Percentiles rank a stretch among this genome's conserved stretches.
Conservation (phyloP, 2,797 vertebrate genomes). For the Orientallactaga sibirica region DNA sequence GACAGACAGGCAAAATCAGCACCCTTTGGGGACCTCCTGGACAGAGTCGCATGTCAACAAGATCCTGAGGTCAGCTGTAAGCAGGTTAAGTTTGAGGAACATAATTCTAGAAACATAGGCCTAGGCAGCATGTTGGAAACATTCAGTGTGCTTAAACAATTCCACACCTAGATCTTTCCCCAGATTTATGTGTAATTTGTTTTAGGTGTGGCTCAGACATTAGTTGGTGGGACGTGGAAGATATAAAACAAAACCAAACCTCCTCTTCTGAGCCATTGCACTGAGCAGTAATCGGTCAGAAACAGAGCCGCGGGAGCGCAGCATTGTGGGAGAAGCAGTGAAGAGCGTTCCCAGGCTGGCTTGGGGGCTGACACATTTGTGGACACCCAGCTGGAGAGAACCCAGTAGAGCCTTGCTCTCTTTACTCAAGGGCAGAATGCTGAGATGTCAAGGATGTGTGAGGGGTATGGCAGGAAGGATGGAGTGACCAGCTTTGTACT, state of each 20-base stretch:
- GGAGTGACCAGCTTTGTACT: background rate
- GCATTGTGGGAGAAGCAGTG: background rate
- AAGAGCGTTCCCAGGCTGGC: background rate
- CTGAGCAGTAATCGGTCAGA: background rate
- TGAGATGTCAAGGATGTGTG: accelerated
- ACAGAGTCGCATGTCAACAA: background rate
- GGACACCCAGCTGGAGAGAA: background rate
- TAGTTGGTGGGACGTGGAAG: background rate
- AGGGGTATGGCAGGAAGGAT: background rate
- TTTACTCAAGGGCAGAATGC: background rate
- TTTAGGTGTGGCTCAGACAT: background rate
- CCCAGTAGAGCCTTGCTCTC: background rate
- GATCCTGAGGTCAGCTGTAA: background rate
- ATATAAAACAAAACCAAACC: background rate
- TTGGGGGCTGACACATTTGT: too few relatives aligned
- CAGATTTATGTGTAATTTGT: background rate
- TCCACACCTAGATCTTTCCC: background rate
- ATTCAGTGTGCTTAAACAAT: background rate
- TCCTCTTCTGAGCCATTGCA: background rate
- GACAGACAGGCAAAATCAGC: background rate
- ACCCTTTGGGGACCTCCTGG: background rate
- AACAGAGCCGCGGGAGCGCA: background rate
- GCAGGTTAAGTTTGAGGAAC: background rate
- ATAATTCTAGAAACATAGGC: background rate
- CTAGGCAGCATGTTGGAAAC: background rate